Percentiles rank a stretch among this genome's conserved stretches.
Evolutionary conservation across 2,888 invertebrate species (phyloP).

Genomic region (Polietes domitor): DNA sequence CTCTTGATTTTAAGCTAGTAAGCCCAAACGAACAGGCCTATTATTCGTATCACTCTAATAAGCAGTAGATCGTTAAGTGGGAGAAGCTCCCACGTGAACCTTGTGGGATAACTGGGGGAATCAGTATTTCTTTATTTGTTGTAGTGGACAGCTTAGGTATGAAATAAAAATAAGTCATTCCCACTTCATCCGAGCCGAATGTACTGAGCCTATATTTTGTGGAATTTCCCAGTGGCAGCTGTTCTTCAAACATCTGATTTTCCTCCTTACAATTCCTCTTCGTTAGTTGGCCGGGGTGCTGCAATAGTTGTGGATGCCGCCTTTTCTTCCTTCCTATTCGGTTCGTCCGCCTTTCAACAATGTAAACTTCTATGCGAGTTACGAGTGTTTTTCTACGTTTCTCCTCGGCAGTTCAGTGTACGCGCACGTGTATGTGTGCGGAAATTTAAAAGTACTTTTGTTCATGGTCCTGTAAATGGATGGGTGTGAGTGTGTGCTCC

Average conservation of each 20-base stretch:
- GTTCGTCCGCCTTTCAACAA: slow-evolving; percentile 47
- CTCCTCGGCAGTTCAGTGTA: too few species aligned
- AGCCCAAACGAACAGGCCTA: too few species aligned
- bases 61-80: too few species aligned
- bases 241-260: slow-evolving; percentile 46
- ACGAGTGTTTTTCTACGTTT: slow-evolving; percentile 15
- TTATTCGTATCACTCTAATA: too few species aligned
- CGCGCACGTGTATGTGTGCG: slow-evolving; percentile 22
- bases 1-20: too few species aligned
- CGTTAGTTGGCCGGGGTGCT: background rate
- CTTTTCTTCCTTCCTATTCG: slow-evolving; percentile 23
- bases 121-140: too few species aligned
- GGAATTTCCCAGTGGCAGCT: slow-evolving; percentile 14
- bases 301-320: background rate
- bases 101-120: too few species aligned
- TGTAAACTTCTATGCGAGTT: slow-evolving; percentile 29
- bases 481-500: background rate
- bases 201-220: too few species aligned
- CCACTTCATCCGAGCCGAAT: too few species aligned
- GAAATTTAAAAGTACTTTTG: slow-evolving; percentile 5
- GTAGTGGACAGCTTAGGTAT: too few species aligned
- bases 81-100: too few species aligned
- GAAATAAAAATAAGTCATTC: too few species aligned
- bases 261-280: slow-evolving; percentile 15
- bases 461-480: background rate